Conservation (phyloP, 1,140 invertebrate species). For the Lepidurus arcticus region DNA sequence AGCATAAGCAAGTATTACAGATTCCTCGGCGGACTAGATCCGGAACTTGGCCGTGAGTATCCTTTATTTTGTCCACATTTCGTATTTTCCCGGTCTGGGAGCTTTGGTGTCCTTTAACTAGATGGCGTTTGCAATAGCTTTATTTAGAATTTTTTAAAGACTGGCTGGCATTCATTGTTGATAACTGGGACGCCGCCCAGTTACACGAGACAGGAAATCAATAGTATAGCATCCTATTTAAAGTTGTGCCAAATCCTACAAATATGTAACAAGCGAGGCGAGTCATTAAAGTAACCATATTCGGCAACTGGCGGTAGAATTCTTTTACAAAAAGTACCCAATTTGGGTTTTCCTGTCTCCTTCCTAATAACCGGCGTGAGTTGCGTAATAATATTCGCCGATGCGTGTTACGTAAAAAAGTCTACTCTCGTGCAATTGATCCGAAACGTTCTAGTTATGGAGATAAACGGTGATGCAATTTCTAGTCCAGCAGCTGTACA, state of each 20-base stretch:
- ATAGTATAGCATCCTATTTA: background rate
- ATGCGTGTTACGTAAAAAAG: too few relatives aligned
- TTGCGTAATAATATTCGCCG: too few relatives aligned
- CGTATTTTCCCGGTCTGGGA: background rate
- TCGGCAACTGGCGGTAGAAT: too few relatives aligned
- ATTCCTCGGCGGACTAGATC: constrained; percentile 24
- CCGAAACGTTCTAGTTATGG: background rate
- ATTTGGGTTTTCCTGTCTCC: too few relatives aligned
- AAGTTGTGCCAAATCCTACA: too few relatives aligned
- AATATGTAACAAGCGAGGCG: too few relatives aligned
- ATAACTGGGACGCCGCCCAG: background rate
- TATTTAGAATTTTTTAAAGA: background rate
- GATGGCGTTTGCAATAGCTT: background rate
- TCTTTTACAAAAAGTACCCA: too few relatives aligned
- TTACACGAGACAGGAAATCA: background rate
- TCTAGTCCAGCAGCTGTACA: background rate
- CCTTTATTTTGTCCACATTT: background rate
- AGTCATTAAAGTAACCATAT: too few relatives aligned
- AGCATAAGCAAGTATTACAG: constrained; percentile 2
- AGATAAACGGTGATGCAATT: background rate
- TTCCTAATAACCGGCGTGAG: too few relatives aligned
- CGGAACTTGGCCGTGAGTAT: constrained; percentile 34
- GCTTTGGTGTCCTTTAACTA: background rate
- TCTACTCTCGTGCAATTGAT: background rate
- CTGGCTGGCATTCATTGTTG: background rate